Conservation (phyloP, 1,140 invertebrate species). For the Pteromalus puparum region DNA sequence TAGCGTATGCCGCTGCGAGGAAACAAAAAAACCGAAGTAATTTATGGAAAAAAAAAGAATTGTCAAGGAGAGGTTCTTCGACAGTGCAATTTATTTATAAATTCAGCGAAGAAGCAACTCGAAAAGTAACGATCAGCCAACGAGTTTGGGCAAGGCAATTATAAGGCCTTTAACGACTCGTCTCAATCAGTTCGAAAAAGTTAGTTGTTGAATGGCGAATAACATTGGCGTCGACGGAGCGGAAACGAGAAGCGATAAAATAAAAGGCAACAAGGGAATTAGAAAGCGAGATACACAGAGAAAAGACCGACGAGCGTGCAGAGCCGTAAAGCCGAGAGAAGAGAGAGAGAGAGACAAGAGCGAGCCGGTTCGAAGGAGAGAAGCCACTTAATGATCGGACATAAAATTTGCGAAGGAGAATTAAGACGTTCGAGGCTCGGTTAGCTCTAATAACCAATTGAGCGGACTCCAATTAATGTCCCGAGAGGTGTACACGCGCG, state of each 20-base stretch:
- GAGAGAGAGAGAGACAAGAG: conserved; percentile 34
- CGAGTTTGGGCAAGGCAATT: background rate
- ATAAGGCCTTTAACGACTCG: background rate
- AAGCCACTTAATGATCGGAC: conserved; percentile 49
- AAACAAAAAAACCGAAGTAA: too few relatives aligned
- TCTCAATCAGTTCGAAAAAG: conserved; percentile 21
- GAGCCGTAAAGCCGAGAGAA: background rate
- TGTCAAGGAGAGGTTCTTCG: background rate
- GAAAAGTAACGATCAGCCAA: background rate
- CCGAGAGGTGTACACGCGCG: background rate
- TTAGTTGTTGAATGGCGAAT: background rate
- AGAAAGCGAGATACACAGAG: conserved; percentile 45
- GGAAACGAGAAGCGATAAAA: background rate
- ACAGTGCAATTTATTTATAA: background rate
- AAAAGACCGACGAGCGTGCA: conserved; percentile 9
- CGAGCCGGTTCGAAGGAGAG: conserved; percentile 44
- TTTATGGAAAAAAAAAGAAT: too few relatives aligned
- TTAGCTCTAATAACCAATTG: conserved; percentile 51
- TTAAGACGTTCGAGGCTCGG: conserved; percentile 49
- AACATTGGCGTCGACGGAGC: background rate
- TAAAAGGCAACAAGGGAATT: conserved; percentile 13
- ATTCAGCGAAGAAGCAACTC: background rate
- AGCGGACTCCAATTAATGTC: conserved; percentile 48
- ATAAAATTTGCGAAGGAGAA: conserved; percentile 53
- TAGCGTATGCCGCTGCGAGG: too few relatives aligned